phyloP scores from a whole-genome alignment of 2,888 invertebrate species.

The Drosophila longiperda region DNA sequence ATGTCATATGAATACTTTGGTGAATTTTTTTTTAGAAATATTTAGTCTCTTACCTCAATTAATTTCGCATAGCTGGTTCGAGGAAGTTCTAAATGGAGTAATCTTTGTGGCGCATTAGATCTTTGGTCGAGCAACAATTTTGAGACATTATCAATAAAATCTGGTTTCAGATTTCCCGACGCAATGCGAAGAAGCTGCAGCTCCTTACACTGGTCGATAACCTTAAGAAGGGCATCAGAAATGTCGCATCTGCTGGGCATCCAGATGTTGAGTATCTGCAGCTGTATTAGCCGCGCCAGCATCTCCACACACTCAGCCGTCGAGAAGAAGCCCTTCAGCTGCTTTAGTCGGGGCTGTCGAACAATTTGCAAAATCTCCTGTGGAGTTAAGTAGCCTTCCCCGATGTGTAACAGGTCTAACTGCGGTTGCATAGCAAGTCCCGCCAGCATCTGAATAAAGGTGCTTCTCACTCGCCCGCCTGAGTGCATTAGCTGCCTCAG shows the following conservation, averaged over 20 bases:
- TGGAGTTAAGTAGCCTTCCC: constrained; percentile 56
- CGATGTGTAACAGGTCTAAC: constrained; percentile 50
- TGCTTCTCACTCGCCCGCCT: constrained; percentile 55
- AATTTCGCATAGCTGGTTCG: background rate
- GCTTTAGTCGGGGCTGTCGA: constrained; percentile 32
- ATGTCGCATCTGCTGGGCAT: constrained; percentile 58
- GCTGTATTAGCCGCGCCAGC: constrained; percentile 33
- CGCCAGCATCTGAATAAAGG: constrained; percentile 55
- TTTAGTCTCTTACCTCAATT: constrained; percentile 5
- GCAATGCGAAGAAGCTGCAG: constrained; percentile 51
- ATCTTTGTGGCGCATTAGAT: background rate
- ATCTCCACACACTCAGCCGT: constrained; percentile 47
- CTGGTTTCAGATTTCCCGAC: constrained; percentile 21
- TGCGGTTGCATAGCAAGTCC: constrained; percentile 30
- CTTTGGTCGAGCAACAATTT: constrained; percentile 17
- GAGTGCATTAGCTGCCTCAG: constrained; percentile 46
- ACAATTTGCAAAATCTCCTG: constrained; percentile 51
- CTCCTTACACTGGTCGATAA: constrained; percentile 42
- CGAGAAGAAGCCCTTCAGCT: constrained; percentile 62
- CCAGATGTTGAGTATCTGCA: constrained; percentile 60
- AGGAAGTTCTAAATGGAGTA: constrained; percentile 48
- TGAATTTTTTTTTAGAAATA: too few species aligned
- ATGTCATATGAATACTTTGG: background rate
- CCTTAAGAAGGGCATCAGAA: constrained; percentile 40
- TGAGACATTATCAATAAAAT: constrained; percentile 43